Percentiles rank a stretch among this genome's conserved stretches.
These are phyloP conservation scores for Subacronicta megacephala DNA, from an alignment of 2,888 invertebrate species.

Conservation along the genomic window DNA sequence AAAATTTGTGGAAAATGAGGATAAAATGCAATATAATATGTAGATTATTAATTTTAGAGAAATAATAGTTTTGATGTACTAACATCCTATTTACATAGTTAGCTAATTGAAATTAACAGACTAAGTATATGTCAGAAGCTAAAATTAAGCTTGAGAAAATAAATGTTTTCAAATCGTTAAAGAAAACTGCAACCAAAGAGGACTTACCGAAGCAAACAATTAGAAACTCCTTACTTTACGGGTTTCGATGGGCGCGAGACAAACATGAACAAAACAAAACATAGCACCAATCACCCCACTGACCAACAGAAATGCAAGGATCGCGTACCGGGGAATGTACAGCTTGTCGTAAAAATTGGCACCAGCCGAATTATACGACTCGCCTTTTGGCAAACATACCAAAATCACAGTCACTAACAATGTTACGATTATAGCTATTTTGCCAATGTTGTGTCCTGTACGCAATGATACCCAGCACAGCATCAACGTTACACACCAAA, in stretches of 20 bases:
- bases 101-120: too few species aligned
- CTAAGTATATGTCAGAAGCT: too few species aligned
- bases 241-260: slow-evolving; percentile 75
- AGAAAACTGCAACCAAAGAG: slow-evolving; percentile 44
- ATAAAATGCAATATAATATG: not conserved
- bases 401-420: slow-evolving; percentile 89
- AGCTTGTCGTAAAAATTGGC: slow-evolving; percentile 87
- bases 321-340: slow-evolving; percentile 72
- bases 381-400: slow-evolving; percentile 89
- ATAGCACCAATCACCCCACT: slow-evolving; percentile 69
- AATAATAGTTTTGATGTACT: not conserved
- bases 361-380: slow-evolving; percentile 67
- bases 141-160: too few species aligned
- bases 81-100: too few species aligned
- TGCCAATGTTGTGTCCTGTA: slow-evolving; percentile 91
- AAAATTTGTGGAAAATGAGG: slow-evolving; percentile 3
- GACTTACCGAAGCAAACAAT: slow-evolving; percentile 71
- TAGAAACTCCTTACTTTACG: slow-evolving; percentile 74
- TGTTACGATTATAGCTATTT: slow-evolving; percentile 88
- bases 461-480: slow-evolving; percentile 91
- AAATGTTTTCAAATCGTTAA: too few species aligned
- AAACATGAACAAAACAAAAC: slow-evolving; percentile 73
- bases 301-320: slow-evolving; percentile 70
- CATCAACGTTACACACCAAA: slow-evolving; percentile 91
- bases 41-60: too few species aligned